Evolutionary conservation across 1,140 invertebrate genomes (phyloP).

Genomic region (Drosophila punjabiensis): DNA sequence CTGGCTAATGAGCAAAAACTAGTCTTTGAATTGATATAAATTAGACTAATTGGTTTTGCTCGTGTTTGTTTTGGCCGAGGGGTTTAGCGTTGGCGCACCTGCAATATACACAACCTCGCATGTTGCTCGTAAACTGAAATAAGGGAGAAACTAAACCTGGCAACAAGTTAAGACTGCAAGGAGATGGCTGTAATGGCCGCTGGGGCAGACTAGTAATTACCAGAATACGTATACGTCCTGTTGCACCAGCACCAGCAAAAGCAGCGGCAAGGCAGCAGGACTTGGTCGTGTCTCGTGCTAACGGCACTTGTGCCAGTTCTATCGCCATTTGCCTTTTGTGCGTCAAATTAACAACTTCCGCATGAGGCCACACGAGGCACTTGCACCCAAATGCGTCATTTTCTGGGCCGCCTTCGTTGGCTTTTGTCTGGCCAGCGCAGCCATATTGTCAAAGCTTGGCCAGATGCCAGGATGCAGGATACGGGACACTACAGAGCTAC

Average conservation of each 20-base stretch:
- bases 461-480: constrained; percentile 55
- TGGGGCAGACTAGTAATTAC: constrained; percentile 54
- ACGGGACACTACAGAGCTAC: constrained; percentile 30
- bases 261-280: background rate
- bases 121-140: constrained; percentile 6
- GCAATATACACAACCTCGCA: background rate
- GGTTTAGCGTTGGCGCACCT: constrained; percentile 1
- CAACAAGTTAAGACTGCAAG: constrained; percentile 45
- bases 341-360: constrained; percentile 83
- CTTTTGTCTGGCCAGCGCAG: constrained; percentile 57
- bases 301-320: constrained; percentile 71
- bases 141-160: constrained; percentile 9
- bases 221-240: constrained; percentile 72
- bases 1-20: constrained; percentile 53
- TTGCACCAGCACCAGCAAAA: constrained; percentile 47
- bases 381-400: constrained; percentile 82
- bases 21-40: constrained; percentile 54
- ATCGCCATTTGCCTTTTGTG: constrained; percentile 70
- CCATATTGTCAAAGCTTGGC: constrained; percentile 74
- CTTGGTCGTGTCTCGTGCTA: constrained; percentile 22
- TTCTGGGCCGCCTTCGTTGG: constrained; percentile 56
- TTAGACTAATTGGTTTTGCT: constrained; percentile 62
- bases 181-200: constrained; percentile 32
- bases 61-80: constrained; percentile 34
- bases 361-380: constrained; percentile 81